Percentiles rank a stretch among this genome's conserved stretches.
These are phyloP conservation scores for Menura novaehollandiae DNA, from an alignment of 2,113 vertebrate genomes.

Conservation along the genomic window DNA sequence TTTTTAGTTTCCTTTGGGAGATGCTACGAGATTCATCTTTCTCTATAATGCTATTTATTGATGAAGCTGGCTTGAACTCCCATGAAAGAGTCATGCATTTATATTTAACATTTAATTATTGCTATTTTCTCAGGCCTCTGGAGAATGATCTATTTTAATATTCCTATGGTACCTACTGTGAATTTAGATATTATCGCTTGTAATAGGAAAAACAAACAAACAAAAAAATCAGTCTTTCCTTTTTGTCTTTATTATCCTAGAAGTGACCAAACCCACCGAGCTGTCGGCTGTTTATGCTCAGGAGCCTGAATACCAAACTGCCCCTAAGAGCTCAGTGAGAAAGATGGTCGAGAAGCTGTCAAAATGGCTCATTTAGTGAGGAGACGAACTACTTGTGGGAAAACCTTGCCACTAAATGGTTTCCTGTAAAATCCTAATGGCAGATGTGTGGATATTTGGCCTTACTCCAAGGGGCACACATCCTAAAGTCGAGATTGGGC, in stretches of 20 bases:
- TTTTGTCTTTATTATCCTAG: background rate
- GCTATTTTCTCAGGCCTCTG: background rate
- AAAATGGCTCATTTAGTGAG: background rate
- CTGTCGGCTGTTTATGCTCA: background rate
- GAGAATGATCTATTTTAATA: background rate
- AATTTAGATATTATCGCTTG: fast-evolving
- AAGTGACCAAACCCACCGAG: background rate
- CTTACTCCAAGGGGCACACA: background rate
- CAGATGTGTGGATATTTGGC: background rate
- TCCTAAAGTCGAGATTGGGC: background rate
- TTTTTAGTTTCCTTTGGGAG: background rate
- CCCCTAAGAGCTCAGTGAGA: background rate
- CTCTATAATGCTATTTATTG: background rate
- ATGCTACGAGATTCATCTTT: background rate
- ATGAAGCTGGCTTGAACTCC: background rate
- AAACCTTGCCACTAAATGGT: background rate
- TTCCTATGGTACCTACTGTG: background rate
- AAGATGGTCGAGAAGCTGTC: background rate
- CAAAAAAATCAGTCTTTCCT: background rate
- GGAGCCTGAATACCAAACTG: background rate
- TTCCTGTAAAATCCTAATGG: background rate
- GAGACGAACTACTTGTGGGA: background rate
- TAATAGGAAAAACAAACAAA: background rate
- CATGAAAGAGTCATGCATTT: background rate
- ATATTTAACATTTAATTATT: background rate